Evolutionary conservation across 2,797 vertebrate genomes (phyloP).

Genomic region (Aulostomus chinensis): DNA sequence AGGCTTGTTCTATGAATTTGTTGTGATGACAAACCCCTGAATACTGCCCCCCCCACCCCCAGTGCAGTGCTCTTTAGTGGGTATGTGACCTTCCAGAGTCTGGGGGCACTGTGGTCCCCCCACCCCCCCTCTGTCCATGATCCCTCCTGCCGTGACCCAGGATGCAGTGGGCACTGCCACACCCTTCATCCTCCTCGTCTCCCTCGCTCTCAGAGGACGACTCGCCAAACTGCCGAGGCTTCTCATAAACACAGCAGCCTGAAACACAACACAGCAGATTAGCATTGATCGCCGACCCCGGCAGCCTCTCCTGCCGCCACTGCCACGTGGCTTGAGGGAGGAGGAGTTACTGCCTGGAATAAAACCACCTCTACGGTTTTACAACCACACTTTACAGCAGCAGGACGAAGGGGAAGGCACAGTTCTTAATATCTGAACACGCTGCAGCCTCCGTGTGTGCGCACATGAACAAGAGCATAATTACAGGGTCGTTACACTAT

Average conservation of each 20-base stretch:
- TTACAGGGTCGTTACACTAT: too few relatives aligned
- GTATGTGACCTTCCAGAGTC: constrained; percentile 76
- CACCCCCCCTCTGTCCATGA: constrained; percentile 66
- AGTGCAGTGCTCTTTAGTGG: constrained; percentile 58
- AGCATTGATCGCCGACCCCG: neutral
- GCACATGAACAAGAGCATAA: too few relatives aligned
- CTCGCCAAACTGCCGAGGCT: constrained; percentile 90
- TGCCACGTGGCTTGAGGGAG: too few relatives aligned
- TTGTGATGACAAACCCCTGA: constrained; percentile 36
- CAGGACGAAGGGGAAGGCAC: too few relatives aligned
- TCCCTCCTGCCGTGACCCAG: constrained; percentile 85
- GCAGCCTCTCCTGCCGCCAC: too few relatives aligned
- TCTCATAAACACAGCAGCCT: constrained; percentile 96
- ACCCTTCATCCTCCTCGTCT: constrained; percentile 89
- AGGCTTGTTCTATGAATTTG: constrained; percentile 50
- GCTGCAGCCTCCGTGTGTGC: too few relatives aligned
- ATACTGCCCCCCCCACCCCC: neutral
- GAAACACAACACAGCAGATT: constrained; percentile 9
- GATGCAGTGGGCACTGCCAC: constrained; percentile 90
- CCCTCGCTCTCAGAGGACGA: constrained; percentile 93
- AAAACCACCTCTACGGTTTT: too few relatives aligned
- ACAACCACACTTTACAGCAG: too few relatives aligned
- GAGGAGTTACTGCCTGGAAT: too few relatives aligned
- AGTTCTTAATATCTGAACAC: too few relatives aligned
- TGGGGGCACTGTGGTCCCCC: constrained; percentile 66